Evolutionary conservation across 1,140 invertebrate species (phyloP).

Genomic region (Lepidurus arcticus): DNA sequence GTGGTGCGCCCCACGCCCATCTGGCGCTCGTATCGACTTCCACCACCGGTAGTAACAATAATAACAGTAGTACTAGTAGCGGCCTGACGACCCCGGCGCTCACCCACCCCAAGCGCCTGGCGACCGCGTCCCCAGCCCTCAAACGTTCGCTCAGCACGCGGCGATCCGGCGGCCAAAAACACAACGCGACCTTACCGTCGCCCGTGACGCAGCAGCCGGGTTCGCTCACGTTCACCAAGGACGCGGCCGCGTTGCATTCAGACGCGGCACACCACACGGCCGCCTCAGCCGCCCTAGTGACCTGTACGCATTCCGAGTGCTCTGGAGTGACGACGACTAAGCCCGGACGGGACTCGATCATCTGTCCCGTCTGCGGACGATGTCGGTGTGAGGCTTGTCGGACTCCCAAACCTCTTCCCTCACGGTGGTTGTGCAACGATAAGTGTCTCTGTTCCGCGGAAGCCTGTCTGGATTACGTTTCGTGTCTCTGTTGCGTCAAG

Average conservation of each 20-base stretch:
- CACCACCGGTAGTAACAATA: slow-evolving; percentile 35
- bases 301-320: slow-evolving; percentile 39
- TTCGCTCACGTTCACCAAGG: slow-evolving; percentile 39
- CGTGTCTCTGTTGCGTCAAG: slow-evolving; percentile 89
- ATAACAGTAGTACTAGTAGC: slow-evolving; percentile 39
- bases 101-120: slow-evolving; percentile 41
- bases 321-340: slow-evolving; percentile 41
- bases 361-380: slow-evolving; percentile 74
- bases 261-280: slow-evolving; percentile 51
- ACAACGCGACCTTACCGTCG: neutral
- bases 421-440: slow-evolving; percentile 78
- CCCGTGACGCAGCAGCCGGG: slow-evolving; percentile 38
- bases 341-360: slow-evolving; percentile 54
- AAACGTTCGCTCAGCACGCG: slow-evolving; percentile 31
- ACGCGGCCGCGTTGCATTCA: slow-evolving; percentile 53
- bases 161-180: neutral
- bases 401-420: slow-evolving; percentile 71
- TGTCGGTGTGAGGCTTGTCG: slow-evolving; percentile 83
- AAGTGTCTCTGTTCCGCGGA: slow-evolving; percentile 80
- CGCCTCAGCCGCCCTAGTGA: slow-evolving; percentile 38
- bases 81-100: slow-evolving; percentile 38
- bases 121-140: slow-evolving; percentile 34
- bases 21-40: slow-evolving; percentile 40
- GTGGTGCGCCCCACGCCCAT: slow-evolving; percentile 39
- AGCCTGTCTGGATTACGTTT: slow-evolving; percentile 75